Percentiles rank a stretch among this genome's conserved stretches.
Evolutionary conservation across 2,888 invertebrate species (phyloP).

Genomic region (Elysia crispata): DNA sequence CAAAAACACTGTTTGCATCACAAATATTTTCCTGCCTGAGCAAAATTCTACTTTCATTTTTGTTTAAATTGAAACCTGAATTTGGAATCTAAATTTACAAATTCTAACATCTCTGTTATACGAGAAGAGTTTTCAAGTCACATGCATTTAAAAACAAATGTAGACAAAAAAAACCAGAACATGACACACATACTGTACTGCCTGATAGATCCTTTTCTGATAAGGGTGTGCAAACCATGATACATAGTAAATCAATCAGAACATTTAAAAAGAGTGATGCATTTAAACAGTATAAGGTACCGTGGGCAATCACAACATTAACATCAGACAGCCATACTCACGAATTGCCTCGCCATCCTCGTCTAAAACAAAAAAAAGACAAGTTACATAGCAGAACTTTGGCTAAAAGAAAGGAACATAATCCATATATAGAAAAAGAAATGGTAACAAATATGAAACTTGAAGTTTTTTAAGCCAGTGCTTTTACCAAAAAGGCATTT

Average conservation of each 20-base stretch:
- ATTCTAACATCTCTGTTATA: too few relatives aligned
- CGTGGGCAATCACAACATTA: not conserved
- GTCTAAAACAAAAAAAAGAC: constrained; percentile 51
- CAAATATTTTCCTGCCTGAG: too few relatives aligned
- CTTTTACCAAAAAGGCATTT: not conserved
- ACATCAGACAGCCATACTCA: constrained; percentile 49
- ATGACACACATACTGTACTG: too few relatives aligned
- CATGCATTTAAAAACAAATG: too few relatives aligned
- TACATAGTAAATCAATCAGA: not conserved
- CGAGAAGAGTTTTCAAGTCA: too few relatives aligned
- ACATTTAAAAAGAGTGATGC: not conserved
- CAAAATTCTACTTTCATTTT: too few relatives aligned
- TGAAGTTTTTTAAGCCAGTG: not conserved
- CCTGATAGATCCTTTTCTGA: too few relatives aligned
- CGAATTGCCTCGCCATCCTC: constrained; percentile 53
- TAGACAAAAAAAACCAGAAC: too few relatives aligned
- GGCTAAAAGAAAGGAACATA: not conserved
- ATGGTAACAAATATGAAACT: not conserved
- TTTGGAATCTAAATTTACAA: too few relatives aligned
- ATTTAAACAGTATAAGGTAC: not conserved
- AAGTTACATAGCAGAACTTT: constrained; percentile 30
- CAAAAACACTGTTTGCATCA: too few relatives aligned
- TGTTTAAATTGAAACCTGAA: too few relatives aligned
- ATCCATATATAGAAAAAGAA: constrained; percentile 41
- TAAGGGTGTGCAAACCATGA: too few relatives aligned